Evolutionary conservation across 2,797 vertebrate species (phyloP), one percentile per base, ranked within the genome.

Genomic region (Anisognathus igniventris): DNA sequence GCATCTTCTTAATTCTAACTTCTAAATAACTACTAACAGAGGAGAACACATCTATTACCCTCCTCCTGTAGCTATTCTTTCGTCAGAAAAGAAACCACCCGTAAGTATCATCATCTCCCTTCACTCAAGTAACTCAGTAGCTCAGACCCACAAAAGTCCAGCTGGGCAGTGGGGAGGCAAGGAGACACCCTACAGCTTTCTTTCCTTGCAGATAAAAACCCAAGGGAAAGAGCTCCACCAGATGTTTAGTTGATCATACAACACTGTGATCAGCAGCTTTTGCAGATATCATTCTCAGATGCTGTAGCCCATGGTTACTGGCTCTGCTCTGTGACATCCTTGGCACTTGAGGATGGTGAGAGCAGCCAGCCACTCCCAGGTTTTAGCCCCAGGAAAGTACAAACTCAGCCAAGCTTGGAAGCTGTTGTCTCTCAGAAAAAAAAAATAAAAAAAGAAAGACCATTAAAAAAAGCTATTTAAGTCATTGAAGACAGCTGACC

Each of bases 371-470:
- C 56, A 50, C 51, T 87, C 84, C 62, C 77, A 62, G 35, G 50
- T 72, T 92, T 88, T 54, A 90, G 61, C 35, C 82, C 44, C 61
- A 88, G 40, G 20, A 80, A 88, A 91, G 35, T 30, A 60, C 25
- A 70, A 85, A 73, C 3, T 40, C 53, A 42, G 75, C 25, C 64
- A 56, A 73, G 33, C 10, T 58, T 89, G 37, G 62, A 74, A 80
- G 31, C 28, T 86, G 66, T 39, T 70, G 60, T 50, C 58, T 79
- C 35, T 62, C 15, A 20, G 14, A 23, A 22, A 10, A 14, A 20
- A 19, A 17, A 25, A 10, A 2, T 1, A 7, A 25, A 21, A 37
- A 37, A 12, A 58, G 5, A 27, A 58, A 37, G 16, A 58, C 15
- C 15, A 56, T 33, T 4, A 11, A 7, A 30, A 27, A 66, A 57